phyloP scores from a whole-genome alignment of 2,888 invertebrate genomes.

The Apamea crenata region DNA sequence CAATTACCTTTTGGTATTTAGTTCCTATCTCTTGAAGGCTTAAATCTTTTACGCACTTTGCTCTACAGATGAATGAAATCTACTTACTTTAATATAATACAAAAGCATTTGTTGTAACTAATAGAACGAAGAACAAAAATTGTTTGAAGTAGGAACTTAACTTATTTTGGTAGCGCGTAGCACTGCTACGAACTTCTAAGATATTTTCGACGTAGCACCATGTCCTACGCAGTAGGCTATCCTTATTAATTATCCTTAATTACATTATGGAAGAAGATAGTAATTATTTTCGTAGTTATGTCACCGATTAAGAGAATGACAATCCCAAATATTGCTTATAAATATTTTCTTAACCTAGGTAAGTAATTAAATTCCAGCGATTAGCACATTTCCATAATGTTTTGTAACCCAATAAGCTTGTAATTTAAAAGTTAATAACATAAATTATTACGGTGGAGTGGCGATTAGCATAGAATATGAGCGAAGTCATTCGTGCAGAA shows the following conservation, averaged over 20 bases:
- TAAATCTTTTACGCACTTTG: neutral
- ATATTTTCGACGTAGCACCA: neutral
- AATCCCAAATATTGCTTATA: neutral
- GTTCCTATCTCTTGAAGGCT: neutral
- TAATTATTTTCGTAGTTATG: no score
- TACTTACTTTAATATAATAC: neutral
- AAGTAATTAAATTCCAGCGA: neutral
- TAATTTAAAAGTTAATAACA: conserved; percentile 53
- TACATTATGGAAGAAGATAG: neutral
- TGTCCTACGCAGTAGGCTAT: neutral
- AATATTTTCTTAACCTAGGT: neutral
- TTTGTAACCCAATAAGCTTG: conserved; percentile 49
- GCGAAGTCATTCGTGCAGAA: conserved; percentile 71
- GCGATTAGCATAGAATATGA: conserved; percentile 67
- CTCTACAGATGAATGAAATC: no score
- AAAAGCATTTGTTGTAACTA: neutral
- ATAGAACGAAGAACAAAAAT: neutral
- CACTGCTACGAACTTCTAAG: neutral
- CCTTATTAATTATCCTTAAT: neutral
- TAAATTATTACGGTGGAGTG: conserved; percentile 40
- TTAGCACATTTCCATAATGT: conserved; percentile 15
- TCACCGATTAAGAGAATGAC: neutral
- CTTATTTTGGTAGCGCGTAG: neutral
- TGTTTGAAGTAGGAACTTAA: neutral
- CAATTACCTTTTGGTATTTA: neutral